Evolutionary conservation across 2,888 invertebrate species (phyloP).

Genomic region (Ophion slaviceki): DNA sequence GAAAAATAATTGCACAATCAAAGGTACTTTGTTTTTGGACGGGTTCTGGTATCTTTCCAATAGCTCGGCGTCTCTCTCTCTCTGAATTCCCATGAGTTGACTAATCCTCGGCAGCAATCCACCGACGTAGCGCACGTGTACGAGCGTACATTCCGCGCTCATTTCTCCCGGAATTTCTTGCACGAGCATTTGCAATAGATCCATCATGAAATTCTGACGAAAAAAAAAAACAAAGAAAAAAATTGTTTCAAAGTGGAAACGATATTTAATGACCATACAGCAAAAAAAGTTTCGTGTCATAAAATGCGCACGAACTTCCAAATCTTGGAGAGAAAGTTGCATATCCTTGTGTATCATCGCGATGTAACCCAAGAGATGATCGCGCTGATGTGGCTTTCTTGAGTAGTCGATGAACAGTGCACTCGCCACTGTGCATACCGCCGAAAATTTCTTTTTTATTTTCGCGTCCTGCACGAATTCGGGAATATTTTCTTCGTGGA

Average conservation of each 20-base stretch:
- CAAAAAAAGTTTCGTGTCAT: background rate
- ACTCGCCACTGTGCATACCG: conserved; percentile 53
- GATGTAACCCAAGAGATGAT: conserved; percentile 64
- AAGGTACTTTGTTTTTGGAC: conserved; percentile 2
- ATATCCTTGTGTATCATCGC: conserved; percentile 69
- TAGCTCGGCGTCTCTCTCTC: conserved; percentile 45
- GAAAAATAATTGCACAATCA: background rate
- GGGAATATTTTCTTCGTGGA: conserved; percentile 59
- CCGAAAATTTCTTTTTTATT: conserved; percentile 58
- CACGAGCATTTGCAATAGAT: conserved; percentile 62
- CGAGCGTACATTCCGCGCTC: conserved; percentile 58
- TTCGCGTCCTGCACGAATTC: conserved; percentile 61
- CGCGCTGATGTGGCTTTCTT: conserved; percentile 54
- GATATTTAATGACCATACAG: no score
- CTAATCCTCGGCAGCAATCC: conserved; percentile 49
- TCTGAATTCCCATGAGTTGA: conserved; percentile 54
- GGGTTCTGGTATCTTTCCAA: conserved; percentile 21
- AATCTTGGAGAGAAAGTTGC: conserved; percentile 56
- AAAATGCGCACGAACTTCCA: conserved; percentile 53
- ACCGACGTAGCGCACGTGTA: conserved; percentile 53
- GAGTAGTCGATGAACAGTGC: conserved; percentile 63
- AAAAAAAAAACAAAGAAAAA: background rate
- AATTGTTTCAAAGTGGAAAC: background rate
- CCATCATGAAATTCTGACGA: conserved; percentile 63
- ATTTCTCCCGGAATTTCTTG: conserved; percentile 53